These are phyloP conservation scores for Elephantulus edwardii DNA, from an alignment of 2,113 vertebrate genomes.

Conservation along the genomic window DNA sequence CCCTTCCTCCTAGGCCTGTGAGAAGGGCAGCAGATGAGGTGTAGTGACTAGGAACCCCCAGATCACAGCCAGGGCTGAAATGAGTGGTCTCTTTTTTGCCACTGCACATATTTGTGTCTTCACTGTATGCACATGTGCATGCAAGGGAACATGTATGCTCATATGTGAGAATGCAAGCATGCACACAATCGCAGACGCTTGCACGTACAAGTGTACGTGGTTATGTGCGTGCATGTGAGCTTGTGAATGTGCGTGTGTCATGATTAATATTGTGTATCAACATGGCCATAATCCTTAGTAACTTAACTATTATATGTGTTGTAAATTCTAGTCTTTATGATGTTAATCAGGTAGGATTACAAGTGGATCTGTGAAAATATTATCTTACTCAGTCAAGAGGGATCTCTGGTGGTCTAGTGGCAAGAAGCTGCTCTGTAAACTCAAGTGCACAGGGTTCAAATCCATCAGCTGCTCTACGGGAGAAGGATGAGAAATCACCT, in stretches of 20 bases:
- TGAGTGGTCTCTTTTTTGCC: neutral
- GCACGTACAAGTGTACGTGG: neutral
- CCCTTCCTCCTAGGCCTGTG: neutral
- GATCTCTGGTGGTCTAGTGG: too few species aligned
- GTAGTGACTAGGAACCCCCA: neutral
- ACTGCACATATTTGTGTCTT: neutral
- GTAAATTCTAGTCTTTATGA: too few species aligned
- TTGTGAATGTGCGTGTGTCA: neutral
- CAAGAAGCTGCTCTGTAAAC: too few species aligned
- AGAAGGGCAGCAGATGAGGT: neutral
- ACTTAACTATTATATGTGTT: too few species aligned
- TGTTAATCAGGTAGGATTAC: too few species aligned
- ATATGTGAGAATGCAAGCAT: neutral
- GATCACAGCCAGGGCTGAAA: neutral
- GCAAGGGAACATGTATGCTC: neutral
- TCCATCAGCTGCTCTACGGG: too few species aligned
- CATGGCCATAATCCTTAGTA: too few species aligned
- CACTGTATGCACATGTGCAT: neutral
- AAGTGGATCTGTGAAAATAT: too few species aligned
- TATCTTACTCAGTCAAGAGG: too few species aligned
- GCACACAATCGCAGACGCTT: neutral
- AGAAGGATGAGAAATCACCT: too few species aligned
- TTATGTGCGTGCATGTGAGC: neutral
- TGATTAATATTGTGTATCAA: too few species aligned
- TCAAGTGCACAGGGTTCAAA: too few species aligned